Percentiles rank a stretch among this genome's conserved stretches.
These are phyloP conservation scores for Ellobium chinense DNA, from an alignment of 2,888 invertebrate genomes.

Conservation along the genomic window DNA sequence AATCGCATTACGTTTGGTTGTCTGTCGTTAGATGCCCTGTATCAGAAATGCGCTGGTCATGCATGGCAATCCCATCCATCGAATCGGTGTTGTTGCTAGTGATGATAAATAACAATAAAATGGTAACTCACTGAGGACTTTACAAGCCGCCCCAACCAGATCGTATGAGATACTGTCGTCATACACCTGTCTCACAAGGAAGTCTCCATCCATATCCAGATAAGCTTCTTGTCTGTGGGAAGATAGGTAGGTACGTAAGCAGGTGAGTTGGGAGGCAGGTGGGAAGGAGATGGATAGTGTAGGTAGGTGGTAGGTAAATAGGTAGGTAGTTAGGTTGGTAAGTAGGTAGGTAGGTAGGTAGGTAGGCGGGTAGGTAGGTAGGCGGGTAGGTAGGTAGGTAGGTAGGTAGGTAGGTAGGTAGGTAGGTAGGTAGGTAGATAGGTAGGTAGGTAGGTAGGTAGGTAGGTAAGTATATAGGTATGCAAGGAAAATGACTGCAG, in stretches of 20 bases:
- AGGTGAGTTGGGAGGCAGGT: not conserved
- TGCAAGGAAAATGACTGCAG: too few relatives aligned
- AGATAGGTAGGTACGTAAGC: not conserved
- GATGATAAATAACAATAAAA: too few relatives aligned
- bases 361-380: not conserved
- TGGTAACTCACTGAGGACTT: constrained; percentile 88
- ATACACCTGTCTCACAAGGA: constrained; percentile 95
- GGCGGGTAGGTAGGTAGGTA: not conserved
- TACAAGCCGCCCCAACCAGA: constrained; percentile 93
- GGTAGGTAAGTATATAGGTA: too few relatives aligned
- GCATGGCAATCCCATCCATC: too few relatives aligned
- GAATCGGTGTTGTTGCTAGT: not conserved
- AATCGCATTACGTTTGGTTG: too few relatives aligned
- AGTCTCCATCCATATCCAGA: constrained; percentile 96
- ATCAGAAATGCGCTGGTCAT: too few relatives aligned
- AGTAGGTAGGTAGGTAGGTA: not conserved
- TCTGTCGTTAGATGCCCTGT: too few relatives aligned
- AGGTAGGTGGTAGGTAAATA: not conserved
- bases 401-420: not conserved
- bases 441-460: too few relatives aligned
- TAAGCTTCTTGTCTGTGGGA: constrained; percentile 91
- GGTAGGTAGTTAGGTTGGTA: not conserved
- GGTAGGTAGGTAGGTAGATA: too few relatives aligned
- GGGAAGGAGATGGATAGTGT: too few relatives aligned
- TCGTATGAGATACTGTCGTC: constrained; percentile 97